Percentiles rank a stretch among this genome's conserved stretches.
Conservation (phyloP, 2,888 invertebrate species). For the Cephalotes varians region DNA sequence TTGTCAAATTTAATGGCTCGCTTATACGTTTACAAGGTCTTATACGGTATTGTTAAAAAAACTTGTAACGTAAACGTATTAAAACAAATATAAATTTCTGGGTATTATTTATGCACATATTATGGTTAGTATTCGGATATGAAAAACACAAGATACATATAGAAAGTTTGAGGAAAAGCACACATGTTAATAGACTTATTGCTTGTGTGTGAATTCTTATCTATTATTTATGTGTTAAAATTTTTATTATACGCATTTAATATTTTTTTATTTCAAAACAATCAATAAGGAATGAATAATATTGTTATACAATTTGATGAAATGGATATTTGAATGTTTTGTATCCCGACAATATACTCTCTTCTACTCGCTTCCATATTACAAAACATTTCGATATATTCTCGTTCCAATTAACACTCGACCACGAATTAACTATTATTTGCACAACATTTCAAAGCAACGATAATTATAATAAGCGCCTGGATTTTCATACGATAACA, state of each 20-base stretch:
- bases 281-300: not conserved
- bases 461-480: constrained; percentile 7
- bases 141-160: not conserved
- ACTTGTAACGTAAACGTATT: not conserved
- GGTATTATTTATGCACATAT: too few species aligned
- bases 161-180: not conserved
- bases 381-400: not conserved
- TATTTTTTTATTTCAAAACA: not conserved
- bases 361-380: not conserved
- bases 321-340: not conserved
- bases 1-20: too few species aligned
- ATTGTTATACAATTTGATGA: not conserved
- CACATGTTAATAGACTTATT: not conserved
- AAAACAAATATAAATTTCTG: not conserved
- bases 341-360: not conserved
- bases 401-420: constrained; percentile 8
- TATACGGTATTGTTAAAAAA: not conserved
- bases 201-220: not conserved
- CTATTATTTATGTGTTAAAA: not conserved
- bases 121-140: not conserved
- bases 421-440: not conserved
- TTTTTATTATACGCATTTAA: not conserved
- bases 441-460: not conserved
- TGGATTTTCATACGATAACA: constrained; percentile 5
- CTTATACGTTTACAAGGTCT: not conserved